phyloP scores from a whole-genome alignment of 2,113 vertebrate species.

The Melanerpes aurifrons region DNA sequence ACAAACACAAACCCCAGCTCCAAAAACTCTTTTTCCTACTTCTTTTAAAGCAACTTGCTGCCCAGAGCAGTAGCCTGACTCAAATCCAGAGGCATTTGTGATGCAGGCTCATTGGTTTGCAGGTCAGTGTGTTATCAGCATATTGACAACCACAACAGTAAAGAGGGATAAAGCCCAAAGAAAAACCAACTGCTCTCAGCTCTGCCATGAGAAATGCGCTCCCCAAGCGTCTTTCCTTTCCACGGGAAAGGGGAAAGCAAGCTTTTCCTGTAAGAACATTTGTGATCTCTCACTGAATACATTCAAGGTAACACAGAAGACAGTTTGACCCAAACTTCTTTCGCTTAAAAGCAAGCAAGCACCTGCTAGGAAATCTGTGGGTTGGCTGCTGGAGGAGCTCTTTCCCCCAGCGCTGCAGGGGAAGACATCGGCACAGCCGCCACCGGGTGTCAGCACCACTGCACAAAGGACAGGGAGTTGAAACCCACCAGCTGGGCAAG shows the following conservation, averaged over 20 bases:
- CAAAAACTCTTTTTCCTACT: neutral
- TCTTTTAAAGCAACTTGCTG: neutral
- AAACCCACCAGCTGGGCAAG: neutral
- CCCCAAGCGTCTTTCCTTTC: no score
- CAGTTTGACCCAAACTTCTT: neutral
- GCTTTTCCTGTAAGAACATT: neutral
- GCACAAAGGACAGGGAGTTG: neutral
- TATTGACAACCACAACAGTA: neutral
- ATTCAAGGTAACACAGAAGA: neutral
- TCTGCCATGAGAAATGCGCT: accelerated
- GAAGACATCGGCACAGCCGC: neutral
- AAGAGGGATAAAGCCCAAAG: accelerated
- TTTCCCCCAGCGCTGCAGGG: neutral
- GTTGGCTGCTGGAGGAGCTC: neutral
- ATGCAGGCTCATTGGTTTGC: neutral
- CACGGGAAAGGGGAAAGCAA: no score
- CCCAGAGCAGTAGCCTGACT: neutral
- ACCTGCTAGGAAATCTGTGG: no score
- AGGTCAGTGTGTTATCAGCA: neutral
- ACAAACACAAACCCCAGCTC: neutral
- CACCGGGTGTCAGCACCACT: neutral
- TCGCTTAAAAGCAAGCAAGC: neutral
- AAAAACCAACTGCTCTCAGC: neutral
- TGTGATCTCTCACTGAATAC: neutral
- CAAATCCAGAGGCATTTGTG: neutral